Base-by-base conservation (phyloP, 2,888 invertebrate species). In the Sesamia inferens region DNA sequence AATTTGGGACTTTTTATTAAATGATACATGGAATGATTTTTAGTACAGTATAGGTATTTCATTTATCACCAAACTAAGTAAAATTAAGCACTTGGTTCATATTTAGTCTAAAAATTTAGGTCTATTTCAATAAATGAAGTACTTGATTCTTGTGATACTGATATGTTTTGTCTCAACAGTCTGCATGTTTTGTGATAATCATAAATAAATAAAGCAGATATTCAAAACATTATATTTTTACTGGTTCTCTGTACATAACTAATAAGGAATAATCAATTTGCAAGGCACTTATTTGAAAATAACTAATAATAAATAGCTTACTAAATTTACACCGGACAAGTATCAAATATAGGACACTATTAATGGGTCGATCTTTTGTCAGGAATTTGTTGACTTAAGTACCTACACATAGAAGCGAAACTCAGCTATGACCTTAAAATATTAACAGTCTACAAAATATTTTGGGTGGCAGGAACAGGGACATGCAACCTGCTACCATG, bases 1-100 rank as follows among this genome's bases (percentile, higher is more conserved):
- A 71, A 77, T 68, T 73, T 70, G 72, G 59, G 24, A 71, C 74
- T 63, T 54, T 57, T 73, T 10, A 63, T 59, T 65, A 47, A 82
- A 82, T 47, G 62, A 22, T 48, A 70, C 16, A 19, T 10, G 22
- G 39, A 55, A 74, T 78, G 19, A 24, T 59, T 57, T 13, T 57
- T 74, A 51, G 8, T 58, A 42, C 76, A 63, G 78, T 68, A 22
- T 55, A 64, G 68, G 47, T 73, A 57, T 39, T 73, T 67, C 39
- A 63, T 62, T 58, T 14, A 80, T 31, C 16, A 66, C 13, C 39
- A 57, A 54, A 61, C 13, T n/a, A 64, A 72, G 39, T 44, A 44
- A 71, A n/a, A 57, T 61, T 59, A 57, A n/a, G 13, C 24, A 16
- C 19, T 64, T 55, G 24, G 58, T 68, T 44, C 31, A 59, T 55